phyloP scores from a whole-genome alignment of 2,113 vertebrate genomes.

The Delphinus delphis region DNA sequence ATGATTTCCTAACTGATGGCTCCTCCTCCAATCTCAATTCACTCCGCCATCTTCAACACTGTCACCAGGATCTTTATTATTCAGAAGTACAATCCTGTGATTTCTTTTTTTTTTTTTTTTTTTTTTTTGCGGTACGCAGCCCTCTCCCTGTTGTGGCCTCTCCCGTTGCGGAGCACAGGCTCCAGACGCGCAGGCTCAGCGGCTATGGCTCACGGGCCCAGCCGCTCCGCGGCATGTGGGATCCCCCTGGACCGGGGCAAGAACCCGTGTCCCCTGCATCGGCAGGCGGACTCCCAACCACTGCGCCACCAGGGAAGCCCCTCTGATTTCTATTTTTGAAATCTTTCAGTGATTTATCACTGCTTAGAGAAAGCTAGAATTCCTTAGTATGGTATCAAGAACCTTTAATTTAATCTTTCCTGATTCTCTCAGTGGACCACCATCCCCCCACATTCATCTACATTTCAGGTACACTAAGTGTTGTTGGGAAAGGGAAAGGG shows the following conservation, averaged over 20 bases:
- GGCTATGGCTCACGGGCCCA: too few species aligned
- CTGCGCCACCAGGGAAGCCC: too few species aligned
- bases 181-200: too few species aligned
- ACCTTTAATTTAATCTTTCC: background rate
- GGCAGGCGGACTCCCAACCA: too few species aligned
- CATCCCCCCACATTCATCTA: background rate
- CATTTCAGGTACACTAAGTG: background rate
- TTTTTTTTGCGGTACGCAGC: too few species aligned
- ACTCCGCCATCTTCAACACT: background rate
- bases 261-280: too few species aligned
- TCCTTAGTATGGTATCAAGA: background rate
- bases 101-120: background rate
- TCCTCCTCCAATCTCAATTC: background rate
- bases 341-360: background rate
- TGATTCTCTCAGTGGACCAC: background rate
- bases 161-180: too few species aligned
- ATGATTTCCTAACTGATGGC: constrained; percentile 13
- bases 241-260: too few species aligned
- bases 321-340: constrained; percentile 24
- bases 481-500: background rate
- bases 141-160: too few species aligned
- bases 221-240: too few species aligned
- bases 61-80: background rate
- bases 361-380: background rate
- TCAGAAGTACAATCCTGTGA: background rate